These are phyloP conservation scores for Danio rerio DNA, from an alignment of 2,113 vertebrate species.

Conservation along the genomic window DNA sequence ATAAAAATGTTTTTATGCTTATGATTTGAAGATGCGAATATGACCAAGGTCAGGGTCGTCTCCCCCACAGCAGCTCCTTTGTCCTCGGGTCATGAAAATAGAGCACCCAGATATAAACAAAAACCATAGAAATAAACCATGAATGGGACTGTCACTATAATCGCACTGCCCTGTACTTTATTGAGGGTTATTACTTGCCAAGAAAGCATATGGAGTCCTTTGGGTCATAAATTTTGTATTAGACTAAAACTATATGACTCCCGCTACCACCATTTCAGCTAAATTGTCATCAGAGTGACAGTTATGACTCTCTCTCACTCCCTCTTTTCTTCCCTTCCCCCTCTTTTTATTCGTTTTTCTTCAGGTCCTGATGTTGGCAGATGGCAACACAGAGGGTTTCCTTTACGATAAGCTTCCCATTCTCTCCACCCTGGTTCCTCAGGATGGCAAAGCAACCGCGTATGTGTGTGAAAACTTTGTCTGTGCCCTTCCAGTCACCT, in stretches of 20 bases:
- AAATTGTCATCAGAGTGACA: slow-evolving; percentile 41
- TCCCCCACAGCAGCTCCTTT: neutral
- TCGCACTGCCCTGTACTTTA: neutral
- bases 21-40: neutral
- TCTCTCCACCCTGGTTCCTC: slow-evolving; percentile 79
- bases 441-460: slow-evolving; percentile 82
- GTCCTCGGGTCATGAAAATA: neutral
- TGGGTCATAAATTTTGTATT: slow-evolving; percentile 33
- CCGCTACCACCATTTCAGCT: slow-evolving; percentile 14
- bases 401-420: slow-evolving; percentile 83
- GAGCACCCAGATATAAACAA: slow-evolving; percentile 9
- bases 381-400: slow-evolving; percentile 79
- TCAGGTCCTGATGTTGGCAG: slow-evolving; percentile 87
- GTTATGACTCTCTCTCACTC: slow-evolving; percentile 19
- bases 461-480: slow-evolving; percentile 87
- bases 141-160: slow-evolving; percentile 34
- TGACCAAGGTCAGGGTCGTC: slow-evolving; percentile 23
- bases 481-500: slow-evolving; percentile 87
- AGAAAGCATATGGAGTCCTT: neutral
- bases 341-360: neutral
- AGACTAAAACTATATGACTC: slow-evolving; percentile 33
- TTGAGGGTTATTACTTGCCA: slow-evolving; percentile 38
- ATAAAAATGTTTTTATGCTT: neutral
- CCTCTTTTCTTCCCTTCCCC: neutral
- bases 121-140: slow-evolving; percentile 26